phyloP scores from a whole-genome alignment of 2,888 invertebrate genomes.

The Idaea straminata region DNA sequence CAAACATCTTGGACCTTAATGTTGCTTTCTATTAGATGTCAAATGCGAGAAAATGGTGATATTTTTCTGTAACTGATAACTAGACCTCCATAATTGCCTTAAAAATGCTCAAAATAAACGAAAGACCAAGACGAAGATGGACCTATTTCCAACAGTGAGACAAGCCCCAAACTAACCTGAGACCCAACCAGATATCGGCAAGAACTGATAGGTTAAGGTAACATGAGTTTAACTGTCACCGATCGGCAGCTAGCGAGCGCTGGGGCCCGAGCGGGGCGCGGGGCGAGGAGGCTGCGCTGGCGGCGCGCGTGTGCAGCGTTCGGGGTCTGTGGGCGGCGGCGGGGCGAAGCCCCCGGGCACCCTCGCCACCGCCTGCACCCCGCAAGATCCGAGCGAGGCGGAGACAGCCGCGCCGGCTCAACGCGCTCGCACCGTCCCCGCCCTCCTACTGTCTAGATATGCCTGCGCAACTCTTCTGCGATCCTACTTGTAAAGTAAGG shows the following conservation, averaged over 20 bases:
- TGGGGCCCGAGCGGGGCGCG: constrained; percentile 63
- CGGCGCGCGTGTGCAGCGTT: constrained; percentile 56
- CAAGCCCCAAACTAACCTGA: too few relatives aligned
- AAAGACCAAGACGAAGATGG: too few relatives aligned
- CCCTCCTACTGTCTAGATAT: constrained; percentile 61
- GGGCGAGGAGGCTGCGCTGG: constrained; percentile 57
- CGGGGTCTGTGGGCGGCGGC: constrained; percentile 48
- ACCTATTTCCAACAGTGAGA: too few relatives aligned
- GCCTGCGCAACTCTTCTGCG: constrained; percentile 63
- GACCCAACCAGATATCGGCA: too few relatives aligned
- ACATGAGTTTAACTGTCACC: constrained; percentile 57
- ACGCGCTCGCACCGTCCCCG: constrained; percentile 53
- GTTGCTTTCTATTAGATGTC: not conserved
- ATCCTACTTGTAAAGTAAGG: constrained; percentile 66
- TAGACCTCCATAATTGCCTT: too few relatives aligned
- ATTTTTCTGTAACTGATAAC: too few relatives aligned
- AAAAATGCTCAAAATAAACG: too few relatives aligned
- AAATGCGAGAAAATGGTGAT: not conserved
- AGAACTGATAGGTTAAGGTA: too few relatives aligned
- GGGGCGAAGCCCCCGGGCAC: constrained; percentile 36
- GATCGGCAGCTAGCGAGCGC: constrained; percentile 79
- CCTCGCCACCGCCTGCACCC: constrained; percentile 54
- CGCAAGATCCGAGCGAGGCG: constrained; percentile 67
- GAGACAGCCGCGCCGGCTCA: constrained; percentile 58
- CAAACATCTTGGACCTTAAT: not conserved